phyloP scores from a whole-genome alignment of 2,888 invertebrate species.

The Metacarcinus magister region DNA sequence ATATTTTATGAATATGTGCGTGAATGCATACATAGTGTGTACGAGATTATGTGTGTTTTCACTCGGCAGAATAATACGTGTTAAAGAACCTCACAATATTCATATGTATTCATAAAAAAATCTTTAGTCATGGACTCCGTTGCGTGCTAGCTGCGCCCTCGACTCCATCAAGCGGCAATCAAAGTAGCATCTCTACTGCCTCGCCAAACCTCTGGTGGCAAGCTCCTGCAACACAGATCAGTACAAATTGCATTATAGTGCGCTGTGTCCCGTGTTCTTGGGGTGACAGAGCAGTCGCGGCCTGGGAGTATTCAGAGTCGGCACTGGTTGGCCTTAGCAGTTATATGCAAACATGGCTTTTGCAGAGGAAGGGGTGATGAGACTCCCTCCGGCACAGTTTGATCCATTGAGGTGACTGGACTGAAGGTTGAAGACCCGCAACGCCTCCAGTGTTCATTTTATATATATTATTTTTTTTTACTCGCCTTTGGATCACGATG shows the following conservation, averaged over 20 bases:
- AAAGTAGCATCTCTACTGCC: not conserved
- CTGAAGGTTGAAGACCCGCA: not conserved
- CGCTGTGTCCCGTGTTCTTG: not conserved
- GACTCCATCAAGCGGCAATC: not conserved
- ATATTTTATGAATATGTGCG: not conserved
- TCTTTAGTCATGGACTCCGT: not conserved
- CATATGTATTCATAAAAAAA: not conserved
- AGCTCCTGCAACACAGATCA: slow-evolving; percentile 5
- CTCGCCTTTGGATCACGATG: not conserved
- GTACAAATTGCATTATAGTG: not conserved
- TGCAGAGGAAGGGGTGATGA: not conserved
- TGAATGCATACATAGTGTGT: not conserved
- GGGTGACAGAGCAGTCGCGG: not conserved
- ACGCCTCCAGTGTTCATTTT: too few relatives aligned
- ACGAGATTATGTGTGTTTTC: not conserved
- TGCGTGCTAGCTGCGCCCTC: not conserved
- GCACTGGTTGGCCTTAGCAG: not conserved
- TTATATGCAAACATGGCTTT: not conserved
- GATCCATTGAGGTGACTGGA: not conserved
- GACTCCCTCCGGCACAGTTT: not conserved
- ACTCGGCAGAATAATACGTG: not conserved
- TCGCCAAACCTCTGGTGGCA: not conserved
- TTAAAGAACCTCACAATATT: not conserved
- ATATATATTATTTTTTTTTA: not conserved
- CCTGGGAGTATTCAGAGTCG: not conserved